These are phyloP conservation scores for Microchrysa polita DNA, from an alignment of 2,888 invertebrate genomes.

Conservation along the genomic window DNA sequence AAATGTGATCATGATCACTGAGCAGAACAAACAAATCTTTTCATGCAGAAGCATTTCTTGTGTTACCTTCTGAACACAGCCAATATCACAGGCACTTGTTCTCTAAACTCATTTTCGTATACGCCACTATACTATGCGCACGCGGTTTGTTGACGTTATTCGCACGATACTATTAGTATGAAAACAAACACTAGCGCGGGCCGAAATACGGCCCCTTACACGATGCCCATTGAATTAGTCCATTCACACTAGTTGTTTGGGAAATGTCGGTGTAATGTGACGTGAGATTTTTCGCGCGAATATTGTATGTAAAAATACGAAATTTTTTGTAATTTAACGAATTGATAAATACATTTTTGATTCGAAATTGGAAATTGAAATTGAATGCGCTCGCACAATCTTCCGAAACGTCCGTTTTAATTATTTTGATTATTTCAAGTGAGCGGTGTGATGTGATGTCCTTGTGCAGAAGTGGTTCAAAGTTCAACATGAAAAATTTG, in stretches of 20 bases:
- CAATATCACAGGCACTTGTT: slow-evolving; percentile 25
- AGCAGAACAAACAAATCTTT: no score
- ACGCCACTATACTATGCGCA: slow-evolving; percentile 26
- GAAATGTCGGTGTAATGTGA: slow-evolving; percentile 26
- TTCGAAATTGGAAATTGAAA: neutral
- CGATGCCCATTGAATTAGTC: slow-evolving; percentile 31
- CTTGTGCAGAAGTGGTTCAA: no score
- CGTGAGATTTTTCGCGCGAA: slow-evolving; percentile 25
- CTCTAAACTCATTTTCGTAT: slow-evolving; percentile 9
- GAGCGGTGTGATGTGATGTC: no score
- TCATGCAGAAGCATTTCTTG: no score
- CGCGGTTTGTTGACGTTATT: slow-evolving; percentile 32
- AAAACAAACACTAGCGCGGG: slow-evolving; percentile 36
- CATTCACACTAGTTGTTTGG: slow-evolving; percentile 25
- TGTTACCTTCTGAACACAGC: no score
- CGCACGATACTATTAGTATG: slow-evolving; percentile 13
- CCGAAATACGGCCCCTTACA: slow-evolving; percentile 16
- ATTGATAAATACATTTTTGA: neutral
- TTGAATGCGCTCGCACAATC: no score
- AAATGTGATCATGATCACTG: no score
- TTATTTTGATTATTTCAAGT: no score
- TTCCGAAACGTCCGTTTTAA: no score
- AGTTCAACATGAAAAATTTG: no score
- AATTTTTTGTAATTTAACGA: neutral
- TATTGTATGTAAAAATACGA: neutral